A percentile compares a stretch with the other conserved stretches of the same genome.
phyloP scores from a whole-genome alignment of 2,888 invertebrate species.

The Orthonevra nobilis region DNA sequence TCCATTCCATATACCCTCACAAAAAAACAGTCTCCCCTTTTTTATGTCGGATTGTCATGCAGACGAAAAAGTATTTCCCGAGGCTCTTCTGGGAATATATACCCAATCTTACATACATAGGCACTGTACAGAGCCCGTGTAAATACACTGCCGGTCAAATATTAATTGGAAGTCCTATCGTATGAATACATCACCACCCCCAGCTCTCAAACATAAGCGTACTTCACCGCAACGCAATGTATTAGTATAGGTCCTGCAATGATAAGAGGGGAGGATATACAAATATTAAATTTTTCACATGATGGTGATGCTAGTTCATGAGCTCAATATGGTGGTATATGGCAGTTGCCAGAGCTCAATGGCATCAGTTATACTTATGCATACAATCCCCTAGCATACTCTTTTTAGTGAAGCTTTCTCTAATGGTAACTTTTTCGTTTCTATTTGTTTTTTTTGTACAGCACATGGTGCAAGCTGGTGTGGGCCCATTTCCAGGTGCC shows the following conservation, averaged over 20 bases:
- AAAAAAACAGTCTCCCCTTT: not conserved
- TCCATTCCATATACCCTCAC: constrained; percentile 8
- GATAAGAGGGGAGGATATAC: constrained; percentile 30
- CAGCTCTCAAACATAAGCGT: not conserved
- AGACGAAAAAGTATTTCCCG: not conserved
- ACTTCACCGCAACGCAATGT: too few species aligned
- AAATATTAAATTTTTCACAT: constrained; percentile 69
- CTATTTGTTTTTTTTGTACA: constrained; percentile 71
- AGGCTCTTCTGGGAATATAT: not conserved
- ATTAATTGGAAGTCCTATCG: constrained; percentile 56
- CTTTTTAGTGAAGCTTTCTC: too few species aligned
- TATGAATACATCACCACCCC: not conserved
- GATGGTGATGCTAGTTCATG: constrained; percentile 57
- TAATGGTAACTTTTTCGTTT: constrained; percentile 37
- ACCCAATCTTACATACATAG: constrained; percentile 1
- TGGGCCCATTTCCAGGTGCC: constrained; percentile 79
- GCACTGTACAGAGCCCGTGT: constrained; percentile 6
- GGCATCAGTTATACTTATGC: constrained; percentile 35
- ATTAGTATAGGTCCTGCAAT: too few species aligned
- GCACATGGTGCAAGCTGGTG: constrained; percentile 80
- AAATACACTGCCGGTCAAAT: constrained; percentile 45
- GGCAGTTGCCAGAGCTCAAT: constrained; percentile 17
- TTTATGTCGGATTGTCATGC: not conserved
- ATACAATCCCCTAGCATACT: not conserved
- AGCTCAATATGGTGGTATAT: constrained; percentile 50